Evolutionary conservation across 2,113 vertebrate species (phyloP).

Genomic region (Amphilophus citrinellus): DNA sequence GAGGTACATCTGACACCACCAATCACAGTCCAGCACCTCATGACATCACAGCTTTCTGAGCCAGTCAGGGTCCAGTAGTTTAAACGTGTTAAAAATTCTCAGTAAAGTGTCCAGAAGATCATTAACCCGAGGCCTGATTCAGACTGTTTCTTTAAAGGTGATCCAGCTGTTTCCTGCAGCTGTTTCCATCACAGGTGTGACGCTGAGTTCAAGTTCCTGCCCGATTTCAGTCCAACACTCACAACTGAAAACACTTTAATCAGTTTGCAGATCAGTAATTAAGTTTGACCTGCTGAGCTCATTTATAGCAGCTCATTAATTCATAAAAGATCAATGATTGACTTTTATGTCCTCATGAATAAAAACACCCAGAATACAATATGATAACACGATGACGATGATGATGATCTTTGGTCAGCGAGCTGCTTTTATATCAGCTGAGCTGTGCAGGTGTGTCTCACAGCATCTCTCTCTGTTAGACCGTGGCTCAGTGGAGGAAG

Average conservation of each 20-base stretch:
- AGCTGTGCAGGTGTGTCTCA: neutral
- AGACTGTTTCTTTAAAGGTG: neutral
- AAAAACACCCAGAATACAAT: too few species aligned
- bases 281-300: neutral
- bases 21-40: neutral
- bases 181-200: conserved; percentile 1
- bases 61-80: neutral
- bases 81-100: neutral
- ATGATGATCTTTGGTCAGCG: neutral
- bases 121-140: neutral
- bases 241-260: neutral
- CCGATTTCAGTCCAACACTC: neutral
- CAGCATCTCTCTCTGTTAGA: conserved; percentile 76
- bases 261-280: neutral
- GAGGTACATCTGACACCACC: conserved; percentile 83
- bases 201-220: neutral
- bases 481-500: conserved; percentile 96
- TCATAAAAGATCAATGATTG: neutral
- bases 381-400: too few species aligned
- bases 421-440: neutral
- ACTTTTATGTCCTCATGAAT: neutral
- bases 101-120: too few species aligned
- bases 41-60: neutral
- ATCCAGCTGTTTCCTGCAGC: neutral
- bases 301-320: neutral